Evolutionary conservation across 2,888 invertebrate species (phyloP).

Genomic region (Cataglyphis livida): DNA sequence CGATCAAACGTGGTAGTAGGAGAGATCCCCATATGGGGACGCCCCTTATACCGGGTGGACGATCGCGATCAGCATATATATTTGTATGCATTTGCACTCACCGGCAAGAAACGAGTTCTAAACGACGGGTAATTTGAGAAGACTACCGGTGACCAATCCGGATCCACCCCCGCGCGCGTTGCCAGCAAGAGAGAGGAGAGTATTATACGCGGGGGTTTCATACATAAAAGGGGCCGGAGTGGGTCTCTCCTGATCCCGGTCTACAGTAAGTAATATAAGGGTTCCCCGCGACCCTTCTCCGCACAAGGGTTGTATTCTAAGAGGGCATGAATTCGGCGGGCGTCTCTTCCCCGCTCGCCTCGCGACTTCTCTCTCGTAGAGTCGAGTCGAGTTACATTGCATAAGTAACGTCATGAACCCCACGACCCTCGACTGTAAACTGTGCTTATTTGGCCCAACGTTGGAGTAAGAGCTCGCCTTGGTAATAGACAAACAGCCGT

Average conservation of each 20-base stretch:
- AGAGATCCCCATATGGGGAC: conserved; percentile 11
- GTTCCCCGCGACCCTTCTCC: conserved; percentile 80
- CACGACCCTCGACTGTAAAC: conserved; percentile 80
- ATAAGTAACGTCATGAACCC: conserved; percentile 80
- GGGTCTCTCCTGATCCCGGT: conserved; percentile 68
- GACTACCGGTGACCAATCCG: conserved; percentile 56
- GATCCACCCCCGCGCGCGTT: conserved; percentile 65
- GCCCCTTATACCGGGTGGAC: not conserved
- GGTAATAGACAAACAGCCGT: conserved; percentile 67
- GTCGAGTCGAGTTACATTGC: conserved; percentile 80
- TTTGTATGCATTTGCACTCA: conserved; percentile 82
- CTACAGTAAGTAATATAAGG: conserved; percentile 81
- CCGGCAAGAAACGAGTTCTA: conserved; percentile 83
- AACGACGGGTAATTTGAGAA: conserved; percentile 85
- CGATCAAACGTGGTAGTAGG: conserved; percentile 77
- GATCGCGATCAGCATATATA: conserved; percentile 78
- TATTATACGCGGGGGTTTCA: conserved; percentile 75
- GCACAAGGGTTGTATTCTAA: conserved; percentile 80
- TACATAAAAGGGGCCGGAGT: conserved; percentile 77
- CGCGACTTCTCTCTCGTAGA: conserved; percentile 50
- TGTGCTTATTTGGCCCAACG: conserved; percentile 79
- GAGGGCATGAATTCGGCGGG: conserved; percentile 81
- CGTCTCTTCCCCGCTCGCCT: conserved; percentile 31
- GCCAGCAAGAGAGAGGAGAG: conserved; percentile 67
- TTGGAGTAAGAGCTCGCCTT: conserved; percentile 54